Evolutionary conservation across 2,888 invertebrate genomes (phyloP).

Genomic region (Prosopocoilus inquinatus): DNA sequence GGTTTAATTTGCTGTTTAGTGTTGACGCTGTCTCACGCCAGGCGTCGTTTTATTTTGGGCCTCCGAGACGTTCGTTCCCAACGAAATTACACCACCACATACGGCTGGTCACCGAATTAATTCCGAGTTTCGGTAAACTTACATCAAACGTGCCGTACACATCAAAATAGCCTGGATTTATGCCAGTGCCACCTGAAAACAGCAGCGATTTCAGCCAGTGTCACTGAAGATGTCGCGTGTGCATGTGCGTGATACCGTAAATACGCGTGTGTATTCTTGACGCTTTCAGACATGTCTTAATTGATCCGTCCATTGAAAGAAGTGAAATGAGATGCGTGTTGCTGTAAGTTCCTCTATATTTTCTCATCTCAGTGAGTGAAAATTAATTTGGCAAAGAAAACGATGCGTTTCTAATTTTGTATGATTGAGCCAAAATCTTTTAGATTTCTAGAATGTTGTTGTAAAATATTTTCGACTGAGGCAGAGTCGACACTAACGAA

Average conservation of each 20-base stretch:
- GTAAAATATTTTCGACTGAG: too few relatives aligned
- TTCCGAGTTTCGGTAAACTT: conserved; percentile 15
- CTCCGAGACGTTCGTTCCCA: neutral
- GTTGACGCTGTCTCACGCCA: neutral
- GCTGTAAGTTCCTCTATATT: conserved; percentile 2
- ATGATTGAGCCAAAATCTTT: neutral
- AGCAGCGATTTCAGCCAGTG: conserved; percentile 17
- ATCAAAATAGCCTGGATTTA: conserved; percentile 38
- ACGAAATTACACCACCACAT: conserved; percentile 6
- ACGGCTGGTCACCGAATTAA: conserved; percentile 1
- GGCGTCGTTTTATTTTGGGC: neutral
- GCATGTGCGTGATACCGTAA: conserved; percentile 3
- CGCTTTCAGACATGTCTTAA: too few relatives aligned
- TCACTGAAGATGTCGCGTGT: conserved; percentile 16
- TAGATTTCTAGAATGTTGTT: too few relatives aligned
- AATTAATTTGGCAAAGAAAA: neutral
- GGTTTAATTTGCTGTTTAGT: too few relatives aligned
- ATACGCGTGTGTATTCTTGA: neutral
- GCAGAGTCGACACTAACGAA: too few relatives aligned
- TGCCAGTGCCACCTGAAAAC: conserved; percentile 38
- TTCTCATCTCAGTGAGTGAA: neutral
- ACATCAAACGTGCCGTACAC: conserved; percentile 17
- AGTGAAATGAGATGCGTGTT: conserved; percentile 12
- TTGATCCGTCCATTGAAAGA: neutral
- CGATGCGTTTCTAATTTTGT: neutral